These are phyloP conservation scores for Bombyx huttoni DNA, from an alignment of 2,888 invertebrate genomes.

Conservation along the genomic window DNA sequence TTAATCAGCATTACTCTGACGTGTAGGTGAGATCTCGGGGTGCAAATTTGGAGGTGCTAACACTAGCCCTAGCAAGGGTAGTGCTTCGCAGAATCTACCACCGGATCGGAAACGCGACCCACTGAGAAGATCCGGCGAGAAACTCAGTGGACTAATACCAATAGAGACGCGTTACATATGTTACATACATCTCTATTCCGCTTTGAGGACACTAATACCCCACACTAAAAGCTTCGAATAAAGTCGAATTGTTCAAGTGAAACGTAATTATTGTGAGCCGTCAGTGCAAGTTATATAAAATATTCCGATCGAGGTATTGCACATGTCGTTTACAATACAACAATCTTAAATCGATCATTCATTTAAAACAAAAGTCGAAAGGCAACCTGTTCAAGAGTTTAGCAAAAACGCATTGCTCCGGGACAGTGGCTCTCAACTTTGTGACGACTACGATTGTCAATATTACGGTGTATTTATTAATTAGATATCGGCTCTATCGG, in stretches of 20 bases:
- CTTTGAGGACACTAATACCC: too few species aligned
- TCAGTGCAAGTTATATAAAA: neutral
- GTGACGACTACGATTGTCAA: neutral
- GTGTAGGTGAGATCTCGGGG: too few species aligned
- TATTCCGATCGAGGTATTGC: neutral
- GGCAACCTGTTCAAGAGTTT: neutral
- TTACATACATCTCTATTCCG: too few species aligned
- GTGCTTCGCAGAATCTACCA: too few species aligned
- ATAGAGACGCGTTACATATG: too few species aligned
- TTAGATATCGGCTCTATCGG: neutral
- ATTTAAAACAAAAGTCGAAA: conserved; percentile 1
- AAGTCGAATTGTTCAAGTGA: neutral
- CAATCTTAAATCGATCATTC: neutral
- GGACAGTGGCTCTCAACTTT: neutral
- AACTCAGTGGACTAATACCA: too few species aligned
- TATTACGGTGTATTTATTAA: neutral
- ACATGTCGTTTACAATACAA: neutral
- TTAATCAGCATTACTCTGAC: too few species aligned
- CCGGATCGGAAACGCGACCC: too few species aligned
- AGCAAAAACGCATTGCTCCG: conserved; percentile 1
- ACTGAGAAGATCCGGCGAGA: too few species aligned
- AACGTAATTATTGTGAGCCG: neutral
- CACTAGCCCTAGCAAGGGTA: too few species aligned
- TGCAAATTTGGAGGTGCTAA: too few species aligned
- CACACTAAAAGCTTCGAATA: too few species aligned